Evolutionary conservation across 2,888 invertebrate species (phyloP).

Genomic region (Hydroisotoma schaefferi): DNA sequence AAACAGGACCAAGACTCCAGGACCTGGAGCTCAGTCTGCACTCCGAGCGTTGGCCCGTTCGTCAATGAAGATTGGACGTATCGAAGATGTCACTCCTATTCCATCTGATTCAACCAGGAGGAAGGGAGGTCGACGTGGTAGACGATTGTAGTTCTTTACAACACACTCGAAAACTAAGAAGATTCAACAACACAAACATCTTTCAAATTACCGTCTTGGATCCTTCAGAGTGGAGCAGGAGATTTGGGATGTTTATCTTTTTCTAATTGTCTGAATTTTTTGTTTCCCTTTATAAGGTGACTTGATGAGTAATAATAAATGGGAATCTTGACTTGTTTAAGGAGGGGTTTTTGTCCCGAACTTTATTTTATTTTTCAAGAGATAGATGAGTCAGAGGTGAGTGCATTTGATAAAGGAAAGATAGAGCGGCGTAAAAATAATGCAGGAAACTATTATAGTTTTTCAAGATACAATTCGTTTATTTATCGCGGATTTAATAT

Average conservation of each 20-base stretch:
- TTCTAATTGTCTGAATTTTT: constrained; percentile 3
- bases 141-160: constrained; percentile 76
- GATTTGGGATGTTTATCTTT: too few relatives aligned
- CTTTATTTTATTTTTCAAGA: too few relatives aligned
- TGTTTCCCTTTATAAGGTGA: too few relatives aligned
- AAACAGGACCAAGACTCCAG: constrained; percentile 96
- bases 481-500: too few relatives aligned
- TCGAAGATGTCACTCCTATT: constrained; percentile 99
- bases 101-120: constrained; percentile 98
- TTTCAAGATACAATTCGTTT: too few relatives aligned
- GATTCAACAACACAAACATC: constrained; percentile 20
- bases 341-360: too few relatives aligned
- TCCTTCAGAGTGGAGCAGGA: not conserved
- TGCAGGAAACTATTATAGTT: too few relatives aligned
- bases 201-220: not conserved
- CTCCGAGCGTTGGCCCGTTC: constrained; percentile 96
- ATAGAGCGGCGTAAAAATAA: too few relatives aligned
- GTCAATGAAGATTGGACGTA: constrained; percentile 99
- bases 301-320: too few relatives aligned
- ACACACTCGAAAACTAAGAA: constrained; percentile 5
- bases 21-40: constrained; percentile 98
- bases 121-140: constrained; percentile 99
- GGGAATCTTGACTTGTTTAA: constrained; percentile 3
- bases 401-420: too few relatives aligned
- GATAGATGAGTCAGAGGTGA: too few relatives aligned